Base-by-base conservation (phyloP, 2,888 invertebrate genomes). In the Punctoribates punctum region DNA sequence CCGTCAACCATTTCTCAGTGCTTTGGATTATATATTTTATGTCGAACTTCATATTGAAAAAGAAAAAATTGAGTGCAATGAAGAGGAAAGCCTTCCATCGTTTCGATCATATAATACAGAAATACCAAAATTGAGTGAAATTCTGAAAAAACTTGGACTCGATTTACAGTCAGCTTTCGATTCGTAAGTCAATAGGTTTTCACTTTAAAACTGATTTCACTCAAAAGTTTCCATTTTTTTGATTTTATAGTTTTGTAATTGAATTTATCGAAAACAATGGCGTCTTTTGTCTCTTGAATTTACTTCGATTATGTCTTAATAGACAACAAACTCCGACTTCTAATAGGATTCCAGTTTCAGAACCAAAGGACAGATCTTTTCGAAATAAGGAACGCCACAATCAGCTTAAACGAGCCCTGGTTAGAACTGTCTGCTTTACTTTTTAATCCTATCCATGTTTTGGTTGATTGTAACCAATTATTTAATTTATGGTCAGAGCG, bases 211-310 rank as follows among this genome's bases (percentile, higher is more conserved):
- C 34, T 34, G 4, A 34, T 34, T 34, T 34, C 8, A 34, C 34
- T 34, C 4, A 34, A 5, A 5, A 34, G n/a, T 25, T 25, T 57
- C 4, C 1, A 3, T 4, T 34, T 27, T 60, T 20, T 74, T 20
- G 0, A 25, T 9, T n/a, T 75, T 75, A 62, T 86, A 96, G 95
- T 84, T 96, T 96, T 84, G 90, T 96, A 11, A 93, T 94, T 85
- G 96, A 96, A 84, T 95, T 96, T 84, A 89, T 93, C 0, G 89
- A 91, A 74, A 88, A 93, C 82, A 94, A 94, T 85, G 96, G 96
- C 11, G 90, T 95, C 1, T 89, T 90, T 6, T 85, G 94, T 67
- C 87, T 96, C 13, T 85, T 96, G 81, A 94, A 94, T 83, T 89
- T 95, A 0, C 86, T 96, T 78, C 89, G 93, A 76, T 90, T 91